Conservation (phyloP, 2,113 vertebrate genomes). For the Willisornis vidua region DNA sequence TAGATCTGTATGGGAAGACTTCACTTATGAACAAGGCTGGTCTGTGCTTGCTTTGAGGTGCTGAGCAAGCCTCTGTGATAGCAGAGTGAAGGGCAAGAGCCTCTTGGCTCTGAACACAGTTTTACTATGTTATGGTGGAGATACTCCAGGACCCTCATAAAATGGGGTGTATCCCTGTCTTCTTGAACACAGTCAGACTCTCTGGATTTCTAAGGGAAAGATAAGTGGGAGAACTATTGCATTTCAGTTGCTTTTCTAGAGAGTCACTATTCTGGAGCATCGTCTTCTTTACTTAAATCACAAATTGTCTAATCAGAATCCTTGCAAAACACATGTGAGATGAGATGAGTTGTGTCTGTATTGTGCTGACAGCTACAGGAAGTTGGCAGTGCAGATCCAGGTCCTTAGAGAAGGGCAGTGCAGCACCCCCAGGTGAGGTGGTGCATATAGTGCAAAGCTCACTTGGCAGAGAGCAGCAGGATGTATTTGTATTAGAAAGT, state of each 20-base stretch:
- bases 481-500: neutral
- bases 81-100: neutral
- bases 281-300: neutral
- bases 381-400: neutral
- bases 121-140: neutral
- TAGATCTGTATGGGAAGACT: neutral
- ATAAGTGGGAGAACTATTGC: neutral
- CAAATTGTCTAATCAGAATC: neutral
- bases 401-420: neutral
- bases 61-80: neutral
- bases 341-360: neutral
- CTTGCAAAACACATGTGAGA: neutral
- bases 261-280: accelerated
- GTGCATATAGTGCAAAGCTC: neutral
- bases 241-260: neutral
- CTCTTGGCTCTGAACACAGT: neutral
- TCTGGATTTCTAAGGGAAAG: neutral
- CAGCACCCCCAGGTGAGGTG: neutral
- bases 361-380: neutral
- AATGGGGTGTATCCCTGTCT: neutral
- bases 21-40: neutral
- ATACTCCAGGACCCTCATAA: neutral
- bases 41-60: neutral
- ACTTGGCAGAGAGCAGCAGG: neutral
- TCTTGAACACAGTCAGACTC: neutral